These are phyloP conservation scores for Elachura formosa DNA, from an alignment of 2,113 vertebrate species.

Conservation along the genomic window DNA sequence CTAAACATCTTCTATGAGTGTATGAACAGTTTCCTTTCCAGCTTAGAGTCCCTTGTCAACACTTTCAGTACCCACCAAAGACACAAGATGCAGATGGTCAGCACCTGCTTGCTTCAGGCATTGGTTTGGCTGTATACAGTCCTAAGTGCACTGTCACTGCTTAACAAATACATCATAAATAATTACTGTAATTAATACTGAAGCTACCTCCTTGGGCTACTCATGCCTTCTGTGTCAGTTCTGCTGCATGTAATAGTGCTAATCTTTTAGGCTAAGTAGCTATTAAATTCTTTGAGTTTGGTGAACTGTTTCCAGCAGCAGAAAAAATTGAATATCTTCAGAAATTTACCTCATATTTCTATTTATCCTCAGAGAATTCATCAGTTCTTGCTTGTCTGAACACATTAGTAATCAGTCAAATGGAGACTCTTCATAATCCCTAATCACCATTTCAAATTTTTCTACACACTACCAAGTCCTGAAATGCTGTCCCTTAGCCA, in stretches of 20 bases:
- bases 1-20: neutral
- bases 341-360: conserved; percentile 10
- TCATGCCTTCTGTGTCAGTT: neutral
- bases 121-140: neutral
- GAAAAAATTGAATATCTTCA: neutral
- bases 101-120: conserved; percentile 31
- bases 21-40: neutral
- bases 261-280: neutral
- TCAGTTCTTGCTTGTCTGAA: conserved; percentile 6
- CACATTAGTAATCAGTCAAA: neutral
- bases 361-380: neutral
- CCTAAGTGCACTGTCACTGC: conserved; percentile 27
- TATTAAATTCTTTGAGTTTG: neutral
- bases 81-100: conserved; percentile 34
- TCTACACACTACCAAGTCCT: neutral
- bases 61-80: neutral
- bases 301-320: neutral
- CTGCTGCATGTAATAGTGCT: neutral
- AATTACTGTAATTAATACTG: conserved; percentile 44
- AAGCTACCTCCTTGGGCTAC: conserved; percentile 33
- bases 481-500: neutral
- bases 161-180: conserved; percentile 40
- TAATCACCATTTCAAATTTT: neutral
- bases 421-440: neutral
- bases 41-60: neutral